phyloP scores from a whole-genome alignment of 2,113 vertebrate genomes.

The Eidolon helvum region DNA sequence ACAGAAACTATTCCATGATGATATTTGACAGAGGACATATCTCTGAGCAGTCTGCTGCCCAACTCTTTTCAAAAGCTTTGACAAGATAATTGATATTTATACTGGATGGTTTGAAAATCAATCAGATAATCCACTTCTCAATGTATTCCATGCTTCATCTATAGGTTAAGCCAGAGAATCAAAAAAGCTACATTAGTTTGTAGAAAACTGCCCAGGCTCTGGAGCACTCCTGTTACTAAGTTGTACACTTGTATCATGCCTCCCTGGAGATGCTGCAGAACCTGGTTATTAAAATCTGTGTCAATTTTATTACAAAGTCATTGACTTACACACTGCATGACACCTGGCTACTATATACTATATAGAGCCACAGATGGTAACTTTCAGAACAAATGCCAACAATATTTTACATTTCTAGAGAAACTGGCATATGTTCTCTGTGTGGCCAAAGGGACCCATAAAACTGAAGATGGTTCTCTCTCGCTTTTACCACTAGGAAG shows the following conservation, averaged over 20 bases:
- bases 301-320: neutral
- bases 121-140: neutral
- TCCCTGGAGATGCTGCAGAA: neutral
- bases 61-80: neutral
- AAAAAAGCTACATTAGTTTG: neutral
- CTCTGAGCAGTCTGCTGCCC: neutral
- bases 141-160: neutral
- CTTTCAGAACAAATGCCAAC: neutral
- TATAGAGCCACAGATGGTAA: neutral
- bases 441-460: neutral
- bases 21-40: neutral
- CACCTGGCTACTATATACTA: neutral
- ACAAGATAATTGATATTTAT: neutral
- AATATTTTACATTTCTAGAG: neutral
- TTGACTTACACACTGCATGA: neutral
- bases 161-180: neutral
- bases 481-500: neutral
- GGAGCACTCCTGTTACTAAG: neutral
- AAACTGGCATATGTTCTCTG: neutral
- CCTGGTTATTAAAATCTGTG: neutral
- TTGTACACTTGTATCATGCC: accelerated
- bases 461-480: neutral
- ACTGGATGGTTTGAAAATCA: neutral
- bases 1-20: neutral
- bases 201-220: neutral